phyloP scores from a whole-genome alignment of 2,113 vertebrate genomes.

The Sprattus sprattus region DNA sequence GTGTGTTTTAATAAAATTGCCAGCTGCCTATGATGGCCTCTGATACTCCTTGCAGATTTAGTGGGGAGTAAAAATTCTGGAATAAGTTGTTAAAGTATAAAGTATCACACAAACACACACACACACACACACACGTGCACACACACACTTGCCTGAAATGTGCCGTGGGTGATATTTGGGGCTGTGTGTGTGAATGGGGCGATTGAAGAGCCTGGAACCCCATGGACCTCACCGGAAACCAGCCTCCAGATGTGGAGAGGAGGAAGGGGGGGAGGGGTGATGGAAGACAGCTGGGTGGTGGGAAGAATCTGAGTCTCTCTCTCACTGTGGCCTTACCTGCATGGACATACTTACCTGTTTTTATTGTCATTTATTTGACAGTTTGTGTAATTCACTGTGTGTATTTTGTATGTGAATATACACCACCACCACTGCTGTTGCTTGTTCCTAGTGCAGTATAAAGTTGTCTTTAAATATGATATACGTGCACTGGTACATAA shows the following conservation, averaged over 20 bases:
- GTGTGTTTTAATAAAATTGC: slow-evolving; percentile 33
- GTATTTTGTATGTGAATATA: neutral
- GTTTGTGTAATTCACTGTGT: neutral
- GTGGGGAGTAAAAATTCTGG: slow-evolving; percentile 38
- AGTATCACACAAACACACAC: neutral
- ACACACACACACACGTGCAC: neutral
- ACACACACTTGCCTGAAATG: slow-evolving; percentile 54
- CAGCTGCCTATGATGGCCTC: slow-evolving; percentile 46
- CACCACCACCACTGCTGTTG: neutral
- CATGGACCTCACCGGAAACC: slow-evolving; percentile 54
- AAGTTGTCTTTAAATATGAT: neutral
- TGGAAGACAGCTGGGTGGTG: neutral
- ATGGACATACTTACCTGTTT: neutral
- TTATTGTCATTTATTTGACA: neutral
- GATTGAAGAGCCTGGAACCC: slow-evolving; percentile 51
- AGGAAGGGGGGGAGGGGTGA: neutral
- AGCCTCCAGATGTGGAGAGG: slow-evolving; percentile 68
- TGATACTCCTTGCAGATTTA: slow-evolving; percentile 50
- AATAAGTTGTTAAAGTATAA: slow-evolving; percentile 43
- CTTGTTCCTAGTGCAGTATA: neutral
- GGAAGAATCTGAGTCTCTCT: neutral
- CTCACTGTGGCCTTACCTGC: neutral
- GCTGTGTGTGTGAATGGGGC: slow-evolving; percentile 51
- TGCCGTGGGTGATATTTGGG: slow-evolving; percentile 36
- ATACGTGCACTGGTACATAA: neutral